Percentiles rank a stretch among this genome's conserved stretches.
Evolutionary conservation across 2,113 vertebrate genomes (phyloP).

Genomic region (Thinocorus orbignyianus): DNA sequence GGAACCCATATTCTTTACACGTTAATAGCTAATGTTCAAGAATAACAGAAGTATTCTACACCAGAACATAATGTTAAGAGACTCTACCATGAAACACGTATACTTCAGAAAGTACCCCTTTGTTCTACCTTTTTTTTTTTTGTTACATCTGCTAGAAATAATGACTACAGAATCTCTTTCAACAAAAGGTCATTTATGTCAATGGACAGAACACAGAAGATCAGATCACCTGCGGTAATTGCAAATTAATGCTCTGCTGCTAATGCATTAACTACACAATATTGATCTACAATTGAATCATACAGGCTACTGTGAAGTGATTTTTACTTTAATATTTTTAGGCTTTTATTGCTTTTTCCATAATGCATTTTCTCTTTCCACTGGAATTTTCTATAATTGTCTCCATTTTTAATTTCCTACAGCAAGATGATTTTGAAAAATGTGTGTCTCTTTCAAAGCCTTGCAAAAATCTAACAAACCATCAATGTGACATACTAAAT

Average conservation of each 20-base stretch:
- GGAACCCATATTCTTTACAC: not conserved
- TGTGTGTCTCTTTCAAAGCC: constrained; percentile 45
- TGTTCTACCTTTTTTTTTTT: not conserved
- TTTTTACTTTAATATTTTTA: constrained; percentile 69
- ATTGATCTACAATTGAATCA: constrained; percentile 80
- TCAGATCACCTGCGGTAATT: constrained; percentile 77
- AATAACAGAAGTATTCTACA: not conserved
- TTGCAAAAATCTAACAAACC: constrained; percentile 54
- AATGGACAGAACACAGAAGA: constrained; percentile 69
- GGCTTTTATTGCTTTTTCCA: constrained; percentile 71
- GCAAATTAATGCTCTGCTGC: constrained; percentile 80
- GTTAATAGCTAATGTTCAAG: not conserved
- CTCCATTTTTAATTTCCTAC: constrained; percentile 75
- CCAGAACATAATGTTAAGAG: not conserved
- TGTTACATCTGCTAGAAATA: constrained; percentile 68
- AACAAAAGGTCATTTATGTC: constrained; percentile 77
- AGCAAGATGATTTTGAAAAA: constrained; percentile 71
- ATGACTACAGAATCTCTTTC: constrained; percentile 70
- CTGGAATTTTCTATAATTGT: constrained; percentile 74
- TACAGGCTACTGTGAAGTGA: constrained; percentile 66
- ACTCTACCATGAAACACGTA: not conserved
- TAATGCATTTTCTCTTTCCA: constrained; percentile 71
- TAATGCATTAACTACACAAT: constrained; percentile 80
- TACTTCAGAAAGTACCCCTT: not conserved
- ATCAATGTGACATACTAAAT: constrained; percentile 38